phyloP scores from a whole-genome alignment of 2,888 invertebrate genomes.

The Linnaemya tessellans region DNA sequence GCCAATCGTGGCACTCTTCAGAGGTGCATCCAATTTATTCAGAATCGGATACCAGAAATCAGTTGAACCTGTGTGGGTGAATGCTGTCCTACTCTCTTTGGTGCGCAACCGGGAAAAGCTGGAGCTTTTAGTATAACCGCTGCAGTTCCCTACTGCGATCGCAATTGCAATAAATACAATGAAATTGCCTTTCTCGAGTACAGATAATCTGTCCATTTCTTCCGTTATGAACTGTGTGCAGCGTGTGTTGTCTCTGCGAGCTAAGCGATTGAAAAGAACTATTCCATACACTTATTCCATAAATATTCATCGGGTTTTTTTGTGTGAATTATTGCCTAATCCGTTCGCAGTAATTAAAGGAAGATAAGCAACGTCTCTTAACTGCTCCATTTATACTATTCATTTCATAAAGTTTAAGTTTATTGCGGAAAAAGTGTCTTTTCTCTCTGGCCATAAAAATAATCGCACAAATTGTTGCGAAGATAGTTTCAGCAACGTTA shows the following conservation, averaged over 20 bases:
- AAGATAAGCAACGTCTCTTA: no score
- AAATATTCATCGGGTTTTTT: no score
- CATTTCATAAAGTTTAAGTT: no score
- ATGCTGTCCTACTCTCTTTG: neutral
- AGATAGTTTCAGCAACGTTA: no score
- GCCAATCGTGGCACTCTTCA: neutral
- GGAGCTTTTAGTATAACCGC: neutral
- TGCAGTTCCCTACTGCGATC: neutral
- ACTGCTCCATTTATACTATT: no score
- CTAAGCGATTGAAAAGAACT: neutral
- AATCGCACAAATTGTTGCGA: no score
- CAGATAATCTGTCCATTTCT: neutral
- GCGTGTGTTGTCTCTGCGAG: neutral
- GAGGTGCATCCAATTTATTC: no score
- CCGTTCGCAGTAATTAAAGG: no score
- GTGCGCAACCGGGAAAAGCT: no score
- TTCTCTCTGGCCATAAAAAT: no score
- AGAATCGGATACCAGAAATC: neutral
- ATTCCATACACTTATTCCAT: neutral
- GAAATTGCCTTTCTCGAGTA: neutral
- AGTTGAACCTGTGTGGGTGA: neutral
- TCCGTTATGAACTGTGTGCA: neutral
- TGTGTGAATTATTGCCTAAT: no score
- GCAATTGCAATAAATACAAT: neutral
- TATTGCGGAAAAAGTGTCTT: no score